Conservation (phyloP, 2,797 vertebrate genomes). For the Thaleichthys pacificus region DNA sequence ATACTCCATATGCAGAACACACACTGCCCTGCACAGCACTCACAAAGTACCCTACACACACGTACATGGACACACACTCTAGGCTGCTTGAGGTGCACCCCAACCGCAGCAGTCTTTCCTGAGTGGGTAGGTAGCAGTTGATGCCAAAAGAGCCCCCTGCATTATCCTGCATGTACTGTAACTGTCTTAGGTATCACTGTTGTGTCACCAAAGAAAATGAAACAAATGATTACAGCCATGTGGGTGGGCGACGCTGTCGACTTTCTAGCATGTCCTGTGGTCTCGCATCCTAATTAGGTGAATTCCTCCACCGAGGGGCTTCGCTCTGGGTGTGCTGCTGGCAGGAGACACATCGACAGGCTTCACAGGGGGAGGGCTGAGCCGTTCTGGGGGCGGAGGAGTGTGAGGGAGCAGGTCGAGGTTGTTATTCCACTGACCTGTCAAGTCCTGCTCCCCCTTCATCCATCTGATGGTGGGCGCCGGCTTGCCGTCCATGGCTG, state of each 20-base stretch:
- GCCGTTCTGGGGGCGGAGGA: slow-evolving; percentile 1
- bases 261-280: neutral
- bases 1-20: too few species aligned
- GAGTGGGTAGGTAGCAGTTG: too few species aligned
- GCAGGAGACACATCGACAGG: neutral
- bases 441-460: slow-evolving; percentile 91
- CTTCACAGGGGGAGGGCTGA: neutral
- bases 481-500: slow-evolving; percentile 91
- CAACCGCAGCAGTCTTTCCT: too few species aligned
- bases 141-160: too few species aligned
- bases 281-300: neutral
- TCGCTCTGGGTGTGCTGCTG: neutral
- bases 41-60: too few species aligned
- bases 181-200: too few species aligned
- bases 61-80: too few species aligned
- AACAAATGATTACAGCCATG: too few species aligned
- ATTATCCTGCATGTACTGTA: too few species aligned
- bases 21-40: too few species aligned
- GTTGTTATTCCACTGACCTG: slow-evolving; percentile 79
- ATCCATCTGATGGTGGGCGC: slow-evolving; percentile 91
- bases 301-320: neutral
- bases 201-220: too few species aligned
- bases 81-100: too few species aligned
- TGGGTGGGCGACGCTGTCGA: neutral
- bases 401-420: slow-evolving; percentile 52